These are phyloP conservation scores for Metellina segmentata DNA, from an alignment of 2,888 invertebrate genomes.

Conservation along the genomic window DNA sequence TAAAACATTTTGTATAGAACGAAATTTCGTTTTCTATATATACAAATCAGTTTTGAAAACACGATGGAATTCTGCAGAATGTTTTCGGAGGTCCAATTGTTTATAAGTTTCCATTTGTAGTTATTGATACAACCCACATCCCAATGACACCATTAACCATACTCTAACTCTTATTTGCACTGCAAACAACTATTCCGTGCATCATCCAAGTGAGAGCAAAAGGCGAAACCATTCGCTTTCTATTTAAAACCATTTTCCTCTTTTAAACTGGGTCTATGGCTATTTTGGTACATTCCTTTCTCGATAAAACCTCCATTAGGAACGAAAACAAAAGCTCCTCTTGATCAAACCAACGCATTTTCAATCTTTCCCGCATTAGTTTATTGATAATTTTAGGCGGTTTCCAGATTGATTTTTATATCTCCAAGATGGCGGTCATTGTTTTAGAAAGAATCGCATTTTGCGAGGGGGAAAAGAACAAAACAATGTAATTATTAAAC, in stretches of 20 bases:
- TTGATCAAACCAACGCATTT: background rate
- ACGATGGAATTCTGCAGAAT: background rate
- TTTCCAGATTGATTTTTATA: background rate
- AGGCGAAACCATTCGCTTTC: background rate
- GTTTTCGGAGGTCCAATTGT: background rate
- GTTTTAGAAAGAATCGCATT: background rate
- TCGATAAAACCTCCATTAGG: conserved; percentile 18
- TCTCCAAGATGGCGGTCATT: background rate
- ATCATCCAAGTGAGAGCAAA: too few species aligned
- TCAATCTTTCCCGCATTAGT: background rate
- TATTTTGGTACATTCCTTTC: conserved; percentile 36
- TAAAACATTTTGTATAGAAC: too few species aligned
- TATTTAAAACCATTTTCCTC: conserved; percentile 3
- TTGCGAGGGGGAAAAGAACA: background rate
- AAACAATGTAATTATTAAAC: background rate
- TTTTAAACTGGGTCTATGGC: conserved; percentile 29
- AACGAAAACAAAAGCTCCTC: conserved; percentile 13
- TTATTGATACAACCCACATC: background rate
- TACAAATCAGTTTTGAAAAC: too few species aligned
- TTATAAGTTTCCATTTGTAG: background rate
- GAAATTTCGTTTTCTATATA: too few species aligned
- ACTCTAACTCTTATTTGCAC: background rate
- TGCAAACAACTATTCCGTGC: too few species aligned
- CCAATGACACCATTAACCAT: background rate
- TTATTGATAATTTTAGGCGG: background rate